phyloP scores from a whole-genome alignment of 2,797 vertebrate genomes.

The Diplodus puntazzo region DNA sequence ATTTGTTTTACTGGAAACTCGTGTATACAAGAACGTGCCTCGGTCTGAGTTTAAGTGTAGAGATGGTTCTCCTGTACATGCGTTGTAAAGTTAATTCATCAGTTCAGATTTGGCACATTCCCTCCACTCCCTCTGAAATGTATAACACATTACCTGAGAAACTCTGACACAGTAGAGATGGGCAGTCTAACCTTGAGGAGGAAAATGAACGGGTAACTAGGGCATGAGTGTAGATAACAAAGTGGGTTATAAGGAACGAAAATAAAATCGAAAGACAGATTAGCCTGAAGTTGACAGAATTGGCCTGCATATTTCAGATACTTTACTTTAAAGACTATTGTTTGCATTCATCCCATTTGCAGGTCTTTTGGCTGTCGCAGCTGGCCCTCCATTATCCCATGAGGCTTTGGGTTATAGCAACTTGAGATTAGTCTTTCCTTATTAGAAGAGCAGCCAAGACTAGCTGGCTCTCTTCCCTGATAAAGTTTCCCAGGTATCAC shows the following conservation, averaged over 20 bases:
- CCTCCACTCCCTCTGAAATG: slow-evolving; percentile 5
- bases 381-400: slow-evolving; percentile 1
- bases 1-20: slow-evolving; percentile 18
- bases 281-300: slow-evolving; percentile 29
- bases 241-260: slow-evolving; percentile 57
- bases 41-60: background rate
- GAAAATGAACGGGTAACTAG: slow-evolving; percentile 53
- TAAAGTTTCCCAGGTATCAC: slow-evolving; percentile 31
- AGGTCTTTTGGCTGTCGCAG: background rate
- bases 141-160: background rate
- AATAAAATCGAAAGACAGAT: slow-evolving; percentile 31
- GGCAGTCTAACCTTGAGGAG: slow-evolving; percentile 54
- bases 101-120: background rate
- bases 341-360: slow-evolving; percentile 1
- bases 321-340: background rate
- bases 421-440: slow-evolving; percentile 15
- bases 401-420: slow-evolving; percentile 13
- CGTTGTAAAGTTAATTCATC: background rate
- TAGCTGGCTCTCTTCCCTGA: slow-evolving; percentile 11
- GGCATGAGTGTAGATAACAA: slow-evolving; percentile 58
- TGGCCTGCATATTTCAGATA: background rate
- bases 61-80: background rate
- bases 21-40: background rate
- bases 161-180: slow-evolving; percentile 42
- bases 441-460: slow-evolving; percentile 16